Percentiles rank a stretch among this genome's conserved stretches.
phyloP scores from a whole-genome alignment of 2,888 invertebrate genomes.

The Gymnocheta viridis region DNA sequence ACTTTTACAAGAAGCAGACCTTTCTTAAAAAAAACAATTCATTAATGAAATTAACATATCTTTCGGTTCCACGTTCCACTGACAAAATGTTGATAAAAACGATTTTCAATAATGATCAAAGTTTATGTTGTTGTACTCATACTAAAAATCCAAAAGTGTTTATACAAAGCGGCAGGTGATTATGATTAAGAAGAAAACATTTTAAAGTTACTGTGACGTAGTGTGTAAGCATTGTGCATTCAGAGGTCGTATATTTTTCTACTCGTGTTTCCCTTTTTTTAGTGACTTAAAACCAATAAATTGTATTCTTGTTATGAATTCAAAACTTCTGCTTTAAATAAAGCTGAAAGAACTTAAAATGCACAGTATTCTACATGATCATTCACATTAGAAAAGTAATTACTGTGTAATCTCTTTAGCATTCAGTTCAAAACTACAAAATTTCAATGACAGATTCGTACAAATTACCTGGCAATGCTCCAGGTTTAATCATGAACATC shows the following conservation, averaged over 20 bases:
- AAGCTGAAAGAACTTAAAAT: no score
- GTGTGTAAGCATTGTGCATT: neutral
- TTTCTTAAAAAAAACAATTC: neutral
- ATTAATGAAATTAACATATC: neutral
- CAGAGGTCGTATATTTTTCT: neutral
- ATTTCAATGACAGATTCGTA: neutral
- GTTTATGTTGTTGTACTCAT: neutral
- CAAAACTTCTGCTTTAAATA: no score
- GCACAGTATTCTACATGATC: no score
- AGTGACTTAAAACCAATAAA: neutral
- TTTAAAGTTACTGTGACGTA: neutral
- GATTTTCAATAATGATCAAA: neutral
- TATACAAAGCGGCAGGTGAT: neutral
- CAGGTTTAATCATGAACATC: constrained; percentile 23
- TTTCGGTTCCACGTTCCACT: neutral
- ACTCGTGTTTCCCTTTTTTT: neutral
- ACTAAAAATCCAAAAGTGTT: neutral
- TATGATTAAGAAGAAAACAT: neutral
- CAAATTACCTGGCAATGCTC: constrained; percentile 18
- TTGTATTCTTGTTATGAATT: no score
- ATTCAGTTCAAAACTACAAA: no score
- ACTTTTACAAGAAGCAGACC: neutral
- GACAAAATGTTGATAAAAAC: neutral
- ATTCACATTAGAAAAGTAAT: no score
- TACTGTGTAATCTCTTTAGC: no score